phyloP scores from a whole-genome alignment of 1,140 invertebrate genomes.

The Drosophila bipectinata region DNA sequence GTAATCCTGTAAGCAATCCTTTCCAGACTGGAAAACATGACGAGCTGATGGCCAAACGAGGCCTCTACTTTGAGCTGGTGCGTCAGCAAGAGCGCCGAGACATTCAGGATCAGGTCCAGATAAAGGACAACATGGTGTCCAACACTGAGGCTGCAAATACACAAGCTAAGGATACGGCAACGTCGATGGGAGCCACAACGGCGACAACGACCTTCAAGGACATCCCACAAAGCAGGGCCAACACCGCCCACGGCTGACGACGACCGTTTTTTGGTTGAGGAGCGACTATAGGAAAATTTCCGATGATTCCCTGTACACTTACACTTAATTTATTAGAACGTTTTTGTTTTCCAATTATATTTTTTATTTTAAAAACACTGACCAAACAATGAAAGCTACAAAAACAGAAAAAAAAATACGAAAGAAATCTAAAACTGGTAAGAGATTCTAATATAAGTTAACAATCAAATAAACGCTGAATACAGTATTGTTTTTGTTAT shows the following conservation, averaged over 20 bases:
- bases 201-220: not conserved
- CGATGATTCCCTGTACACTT: constrained; percentile 63
- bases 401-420: constrained; percentile 11
- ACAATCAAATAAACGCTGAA: constrained; percentile 50
- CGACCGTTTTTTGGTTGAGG: not conserved
- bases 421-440: constrained; percentile 12
- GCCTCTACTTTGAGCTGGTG: constrained; percentile 88
- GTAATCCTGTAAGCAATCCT: not conserved
- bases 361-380: constrained; percentile 28
- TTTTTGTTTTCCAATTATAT: constrained; percentile 42
- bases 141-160: not conserved
- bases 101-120: constrained; percentile 63
- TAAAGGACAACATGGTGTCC: constrained; percentile 38
- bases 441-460: constrained; percentile 38
- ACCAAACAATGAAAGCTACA: constrained; percentile 5
- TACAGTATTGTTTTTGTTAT: constrained; percentile 69
- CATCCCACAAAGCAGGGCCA: constrained; percentile 6
- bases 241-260: constrained; percentile 20
- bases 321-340: constrained; percentile 19
- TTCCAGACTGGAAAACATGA: constrained; percentile 90
- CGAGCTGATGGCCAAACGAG: constrained; percentile 89
- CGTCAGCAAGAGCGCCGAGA: constrained; percentile 84
- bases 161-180: not conserved
- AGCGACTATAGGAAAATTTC: constrained; percentile 15
- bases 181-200: not conserved